Conservation (phyloP, 30 jellyfish, hydroid and myxozoan species). For the Cassiopea andromeda region DNA sequence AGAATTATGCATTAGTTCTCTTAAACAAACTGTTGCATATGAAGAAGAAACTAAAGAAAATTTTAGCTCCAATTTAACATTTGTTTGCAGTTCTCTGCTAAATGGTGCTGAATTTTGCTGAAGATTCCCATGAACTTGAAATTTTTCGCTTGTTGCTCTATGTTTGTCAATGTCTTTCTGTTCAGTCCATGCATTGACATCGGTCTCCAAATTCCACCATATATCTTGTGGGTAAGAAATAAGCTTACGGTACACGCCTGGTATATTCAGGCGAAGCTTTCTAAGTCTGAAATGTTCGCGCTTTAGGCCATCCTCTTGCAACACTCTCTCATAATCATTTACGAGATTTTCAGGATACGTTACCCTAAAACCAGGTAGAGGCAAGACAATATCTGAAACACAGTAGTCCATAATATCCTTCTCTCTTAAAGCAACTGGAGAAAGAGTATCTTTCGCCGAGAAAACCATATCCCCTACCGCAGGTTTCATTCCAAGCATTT, state of each 20-base stretch:
- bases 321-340: background rate
- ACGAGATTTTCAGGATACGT: slow-evolving; percentile 39
- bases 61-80: background rate
- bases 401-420: slow-evolving; percentile 8
- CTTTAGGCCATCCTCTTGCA: slow-evolving; percentile 43
- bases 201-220: slow-evolving; percentile 14
- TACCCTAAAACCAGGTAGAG: slow-evolving; percentile 76
- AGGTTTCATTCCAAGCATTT: slow-evolving; percentile 30
- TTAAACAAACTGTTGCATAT: slow-evolving; percentile 66
- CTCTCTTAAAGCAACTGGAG: background rate
- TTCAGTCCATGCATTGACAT: background rate
- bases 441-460: background rate
- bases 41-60: slow-evolving; percentile 56
- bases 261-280: slow-evolving; percentile 65
- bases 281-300: slow-evolving; percentile 32
- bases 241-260: slow-evolving; percentile 77
- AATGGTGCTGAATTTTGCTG: background rate
- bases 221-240: slow-evolving; percentile 50
- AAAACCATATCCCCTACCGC: slow-evolving; percentile 67
- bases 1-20: slow-evolving; percentile 48
- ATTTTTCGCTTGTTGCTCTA: background rate
- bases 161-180: background rate
- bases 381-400: slow-evolving; percentile 63
- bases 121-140: background rate
- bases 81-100: background rate